Evolutionary conservation across 2,797 vertebrate genomes (phyloP), one percentile per base, ranked within the genome.

Genomic region (Microcaecilia unicolor): DNA sequence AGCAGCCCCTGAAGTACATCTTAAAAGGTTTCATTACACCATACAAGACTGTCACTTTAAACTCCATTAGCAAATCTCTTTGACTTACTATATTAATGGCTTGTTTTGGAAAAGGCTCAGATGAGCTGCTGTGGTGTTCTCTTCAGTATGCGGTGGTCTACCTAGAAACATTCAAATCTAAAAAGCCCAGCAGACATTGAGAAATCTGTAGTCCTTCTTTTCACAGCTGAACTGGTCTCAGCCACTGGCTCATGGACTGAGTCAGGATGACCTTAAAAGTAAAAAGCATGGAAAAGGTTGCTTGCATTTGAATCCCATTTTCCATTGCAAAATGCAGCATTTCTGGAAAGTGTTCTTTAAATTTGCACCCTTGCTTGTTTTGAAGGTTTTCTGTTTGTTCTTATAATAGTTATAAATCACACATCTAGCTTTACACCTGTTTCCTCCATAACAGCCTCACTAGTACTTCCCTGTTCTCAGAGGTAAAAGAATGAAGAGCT

Each of bases 1-100:
- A 58, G 69, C 67, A 67, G 26, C 43, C 67, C 51, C 72, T 68
- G 59, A 77, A 79, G 70, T 70, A 64, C 54, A 41, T 74, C 67
- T 64, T 74, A 63, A 74, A 72, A 64, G 41, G 29, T 59, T 70
- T 70, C 73, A 74, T 62, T 48, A 50, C 42, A 28, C 60, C 54
- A 52, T 72, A 72, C 73, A 72, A 70, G 63, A 63, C 46, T 72
- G 64, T 63, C 57, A 52, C 45, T 71, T 65, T 71, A 64, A 67
- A 70, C 55, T 60, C 54, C 37, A 50, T 70, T 71, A 74, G 46
- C 45, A 0, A 9, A 61, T 43, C 46, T 57, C 48, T 70, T 68
- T 60, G 43, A 43, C 51, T 65, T 62, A 5, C 3, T n/a, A n/a
- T n/a, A n/a, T n/a, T 61, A 60, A 63, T 61, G 52, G 51, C 48